phyloP scores from a whole-genome alignment of 2,888 invertebrate species.

The Octodonta nipae region DNA sequence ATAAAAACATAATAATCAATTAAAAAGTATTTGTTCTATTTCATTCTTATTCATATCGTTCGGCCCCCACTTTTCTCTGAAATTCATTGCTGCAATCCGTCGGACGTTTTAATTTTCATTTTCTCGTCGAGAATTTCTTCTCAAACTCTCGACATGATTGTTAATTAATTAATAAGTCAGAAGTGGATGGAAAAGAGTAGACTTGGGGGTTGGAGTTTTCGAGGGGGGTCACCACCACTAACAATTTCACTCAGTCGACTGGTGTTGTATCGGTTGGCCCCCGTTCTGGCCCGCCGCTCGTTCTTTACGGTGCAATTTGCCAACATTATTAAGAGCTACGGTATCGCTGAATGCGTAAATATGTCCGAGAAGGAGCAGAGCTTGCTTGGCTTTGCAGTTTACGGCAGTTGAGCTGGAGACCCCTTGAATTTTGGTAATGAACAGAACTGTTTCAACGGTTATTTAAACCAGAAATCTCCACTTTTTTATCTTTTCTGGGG shows the following conservation, averaged over 20 bases:
- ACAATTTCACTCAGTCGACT: too few species aligned
- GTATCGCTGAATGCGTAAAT: conserved; percentile 30
- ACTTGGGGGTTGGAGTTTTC: conserved; percentile 4
- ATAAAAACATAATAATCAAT: too few species aligned
- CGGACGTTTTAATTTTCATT: conserved; percentile 34
- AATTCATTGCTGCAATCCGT: conserved; percentile 29
- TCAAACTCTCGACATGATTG: conserved; percentile 33
- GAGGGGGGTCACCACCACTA: conserved; percentile 6
- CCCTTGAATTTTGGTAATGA: background rate
- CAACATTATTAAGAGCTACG: conserved; percentile 35
- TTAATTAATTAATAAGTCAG: conserved; percentile 37
- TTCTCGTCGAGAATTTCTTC: conserved; percentile 26
- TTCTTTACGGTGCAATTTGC: conserved; percentile 37
- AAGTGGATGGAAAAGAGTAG: conserved; percentile 7
- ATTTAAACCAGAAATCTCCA: background rate
- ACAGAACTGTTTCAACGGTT: background rate
- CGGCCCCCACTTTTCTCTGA: too few species aligned
- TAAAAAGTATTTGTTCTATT: too few species aligned
- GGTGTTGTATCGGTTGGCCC: too few species aligned
- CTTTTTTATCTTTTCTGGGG: background rate
- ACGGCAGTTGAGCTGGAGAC: background rate
- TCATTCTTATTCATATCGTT: too few species aligned
- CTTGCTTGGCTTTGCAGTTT: conserved; percentile 8
- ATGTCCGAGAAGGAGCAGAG: conserved; percentile 31
- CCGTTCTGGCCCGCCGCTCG: background rate